Evolutionary conservation across 2,797 vertebrate species (phyloP), one percentile per base, ranked within the genome.

Genomic region (Loriculus beryllinus): DNA sequence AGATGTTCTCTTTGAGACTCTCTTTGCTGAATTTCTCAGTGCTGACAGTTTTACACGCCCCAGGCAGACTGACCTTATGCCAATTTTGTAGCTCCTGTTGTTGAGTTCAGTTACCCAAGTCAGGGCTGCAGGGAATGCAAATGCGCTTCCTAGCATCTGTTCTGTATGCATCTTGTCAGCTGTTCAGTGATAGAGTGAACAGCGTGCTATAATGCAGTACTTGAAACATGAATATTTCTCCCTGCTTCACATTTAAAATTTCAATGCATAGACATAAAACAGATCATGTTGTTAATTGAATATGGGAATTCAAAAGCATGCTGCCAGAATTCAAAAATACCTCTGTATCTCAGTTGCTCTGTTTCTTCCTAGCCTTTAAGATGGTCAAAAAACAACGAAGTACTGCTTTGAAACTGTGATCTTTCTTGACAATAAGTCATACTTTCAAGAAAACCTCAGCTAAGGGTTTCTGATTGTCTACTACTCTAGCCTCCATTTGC

Each of bases 91-190:
- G 59, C 84, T 93, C 84, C 91, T 90, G 79, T 70, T 59, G 33
- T 93, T 82, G 43, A 83, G 72, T 64, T 64, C 48, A 52, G 47
- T 92, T 88, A 63, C 62, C 69, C 23, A 56, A 93, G 79, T 86
- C 33, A 74, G 62, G 75, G 62, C 92, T 93, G 72, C 91, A 70
- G 91, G 82, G 81, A 90, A 85, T 96, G 68, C 62, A 86, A 85
- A 69, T 83, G 22, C 47, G 56, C 70, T 94, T 88, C 54, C 62
- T 74, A 40, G 82, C 92, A 90, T 96, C 94, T 96, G 92, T 86
- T 96, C 85, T 75, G 25, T 63, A 33, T 94, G 80, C 67, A 77
- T 77, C 80, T 83, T 79, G 51, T 78, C 85, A 95, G 76, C 67
- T 93, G 67, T 82, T 75, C 5, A 1, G n/a, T 1, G 7, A 54